Conservation (phyloP, 2,888 invertebrate genomes). For the Lasioglossum marginatum region DNA sequence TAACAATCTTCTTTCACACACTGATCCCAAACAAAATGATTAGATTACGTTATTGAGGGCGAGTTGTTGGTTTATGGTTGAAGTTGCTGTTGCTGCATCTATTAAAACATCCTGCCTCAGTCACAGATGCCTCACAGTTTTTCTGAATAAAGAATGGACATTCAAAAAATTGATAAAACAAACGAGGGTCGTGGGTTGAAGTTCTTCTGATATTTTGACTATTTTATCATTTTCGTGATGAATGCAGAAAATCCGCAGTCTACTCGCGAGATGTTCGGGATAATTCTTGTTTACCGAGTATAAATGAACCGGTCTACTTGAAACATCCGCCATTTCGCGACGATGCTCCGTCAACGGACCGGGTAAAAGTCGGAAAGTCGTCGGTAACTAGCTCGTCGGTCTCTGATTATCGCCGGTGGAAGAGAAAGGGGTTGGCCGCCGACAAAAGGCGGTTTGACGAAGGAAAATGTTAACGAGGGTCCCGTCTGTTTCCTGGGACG, state of each 20-base stretch:
- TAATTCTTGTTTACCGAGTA: neutral
- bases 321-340: neutral
- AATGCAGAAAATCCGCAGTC: too few relatives aligned
- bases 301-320: neutral
- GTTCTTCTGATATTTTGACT: neutral
- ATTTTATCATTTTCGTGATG: neutral
- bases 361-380: constrained; percentile 31
- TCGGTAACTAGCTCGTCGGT: constrained; percentile 45
- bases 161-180: too few relatives aligned
- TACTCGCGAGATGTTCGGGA: neutral
- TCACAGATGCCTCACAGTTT: too few relatives aligned
- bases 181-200: neutral
- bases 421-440: constrained; percentile 55
- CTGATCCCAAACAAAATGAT: too few relatives aligned
- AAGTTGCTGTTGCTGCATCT: too few relatives aligned
- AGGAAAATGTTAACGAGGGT: constrained; percentile 73
- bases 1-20: too few relatives aligned
- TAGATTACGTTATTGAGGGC: too few relatives aligned
- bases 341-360: neutral
- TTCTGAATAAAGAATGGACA: too few relatives aligned
- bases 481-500: constrained; percentile 62
- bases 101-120: too few relatives aligned
- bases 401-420: constrained; percentile 44
- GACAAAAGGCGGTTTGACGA: constrained; percentile 69
- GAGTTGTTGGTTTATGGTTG: too few relatives aligned